A percentile compares a stretch with the other conserved stretches of the same genome.
Conservation (phyloP, 2,113 vertebrate genomes). For the Riparia riparia region DNA sequence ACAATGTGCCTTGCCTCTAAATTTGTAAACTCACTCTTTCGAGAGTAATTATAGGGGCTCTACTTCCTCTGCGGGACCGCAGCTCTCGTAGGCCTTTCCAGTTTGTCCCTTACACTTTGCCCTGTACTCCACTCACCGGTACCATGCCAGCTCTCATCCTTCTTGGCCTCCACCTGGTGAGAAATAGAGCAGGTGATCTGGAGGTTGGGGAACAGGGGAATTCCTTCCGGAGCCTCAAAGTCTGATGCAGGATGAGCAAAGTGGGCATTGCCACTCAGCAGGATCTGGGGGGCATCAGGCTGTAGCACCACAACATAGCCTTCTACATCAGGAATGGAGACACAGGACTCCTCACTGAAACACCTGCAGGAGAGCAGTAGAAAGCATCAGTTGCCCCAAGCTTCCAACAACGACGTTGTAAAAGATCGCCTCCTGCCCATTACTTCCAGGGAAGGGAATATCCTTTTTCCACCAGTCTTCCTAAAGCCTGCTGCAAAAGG, state of each 20-base stretch:
- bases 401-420: background rate
- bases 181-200: slow-evolving; percentile 94
- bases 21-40: background rate
- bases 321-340: slow-evolving; percentile 92
- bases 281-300: slow-evolving; percentile 95
- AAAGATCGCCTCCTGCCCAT: background rate
- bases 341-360: slow-evolving; percentile 95
- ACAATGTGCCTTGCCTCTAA: slow-evolving; percentile 1
- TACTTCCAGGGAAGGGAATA: background rate
- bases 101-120: background rate
- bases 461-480: background rate
- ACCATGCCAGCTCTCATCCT: slow-evolving; percentile 80
- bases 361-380: slow-evolving; percentile 79
- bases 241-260: slow-evolving; percentile 89
- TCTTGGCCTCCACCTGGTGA: slow-evolving; percentile 83
- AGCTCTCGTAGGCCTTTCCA: background rate
- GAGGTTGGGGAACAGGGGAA: slow-evolving; percentile 92
- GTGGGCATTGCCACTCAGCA: slow-evolving; percentile 88
- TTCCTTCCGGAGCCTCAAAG: slow-evolving; percentile 87
- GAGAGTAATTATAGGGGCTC: background rate
- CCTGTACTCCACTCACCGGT: slow-evolving; percentile 61
- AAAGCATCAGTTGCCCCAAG: background rate
- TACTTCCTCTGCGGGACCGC: background rate
- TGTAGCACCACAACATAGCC: slow-evolving; percentile 96
- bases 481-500: background rate